Base-by-base conservation (phyloP, 1,140 invertebrate species). In the Temnothorax longispinosus region DNA sequence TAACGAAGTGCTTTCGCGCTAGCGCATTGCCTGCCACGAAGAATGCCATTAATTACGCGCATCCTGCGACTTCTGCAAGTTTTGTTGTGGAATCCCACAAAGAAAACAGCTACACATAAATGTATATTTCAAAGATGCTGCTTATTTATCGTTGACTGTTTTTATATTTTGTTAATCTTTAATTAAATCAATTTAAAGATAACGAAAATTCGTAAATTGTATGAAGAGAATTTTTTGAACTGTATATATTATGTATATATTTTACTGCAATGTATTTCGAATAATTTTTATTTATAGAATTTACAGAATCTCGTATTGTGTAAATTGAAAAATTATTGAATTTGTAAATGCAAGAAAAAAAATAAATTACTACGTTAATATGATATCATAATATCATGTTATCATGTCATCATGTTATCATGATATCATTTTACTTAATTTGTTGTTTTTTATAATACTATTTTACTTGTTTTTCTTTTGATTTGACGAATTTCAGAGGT, bases 1-100 rank as follows among this genome's bases (percentile, higher is more conserved):
- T 84, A 84, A 84, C 80, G 54, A 84, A 84, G 80, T 75, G 69
- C 69, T 74, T 84, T 84, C 80, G 80, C 80, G 69, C 69, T 69
- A 84, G 80, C 41, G 18, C 69, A 82, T 89, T 86, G 88, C 88
- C 69, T 58, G 21, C 41, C 56, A 32, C 38, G 69, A 87, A 52
- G 64, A 56, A 85, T 87, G 41, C 64, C 72, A 80, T 69, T 86
- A 78, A 89, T 89, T 89, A 89, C 64, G 84, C 80, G 62, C 35
- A 52, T 52, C 18, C 50, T 38, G 32, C 60, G 58, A 64, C 44
- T 72, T 35, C 38, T 47, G 87, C 60, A 47, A 62, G 69, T 86
- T 89, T 89, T 89, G 84, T 87, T 87, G 52, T 32, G 65, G 41
- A 56, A 56, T 60, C 67, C 80, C 80, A 41, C 67, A 47, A 62